phyloP scores from a whole-genome alignment of 2,797 vertebrate species.

The Neosalanx taihuensis region DNA sequence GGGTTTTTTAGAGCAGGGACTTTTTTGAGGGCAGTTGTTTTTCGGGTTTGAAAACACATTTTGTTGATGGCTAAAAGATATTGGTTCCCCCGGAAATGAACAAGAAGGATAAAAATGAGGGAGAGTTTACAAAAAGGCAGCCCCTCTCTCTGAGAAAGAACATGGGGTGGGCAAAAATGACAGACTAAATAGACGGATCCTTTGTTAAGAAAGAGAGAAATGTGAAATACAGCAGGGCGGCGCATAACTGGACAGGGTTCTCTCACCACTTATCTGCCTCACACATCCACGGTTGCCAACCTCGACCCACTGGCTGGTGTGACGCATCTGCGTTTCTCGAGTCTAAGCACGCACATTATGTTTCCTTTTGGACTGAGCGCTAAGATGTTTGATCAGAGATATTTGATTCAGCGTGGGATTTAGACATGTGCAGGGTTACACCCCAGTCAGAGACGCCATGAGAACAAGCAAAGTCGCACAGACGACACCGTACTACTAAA shows the following conservation, averaged over 20 bases:
- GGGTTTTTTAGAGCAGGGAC: not conserved
- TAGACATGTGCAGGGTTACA: too few species aligned
- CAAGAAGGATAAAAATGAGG: conserved; percentile 20
- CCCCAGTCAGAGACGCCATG: too few species aligned
- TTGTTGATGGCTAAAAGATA: conserved; percentile 34
- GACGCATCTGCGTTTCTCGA: too few species aligned
- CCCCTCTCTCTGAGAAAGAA: conserved; percentile 13
- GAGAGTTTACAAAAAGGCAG: conserved; percentile 29
- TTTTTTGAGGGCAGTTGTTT: conserved; percentile 15
- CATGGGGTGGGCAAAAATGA: conserved; percentile 13
- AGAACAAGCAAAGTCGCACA: too few species aligned
- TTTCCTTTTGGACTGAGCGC: too few species aligned
- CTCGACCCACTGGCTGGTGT: not conserved
- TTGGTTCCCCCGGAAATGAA: conserved; percentile 39
- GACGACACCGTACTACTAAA: too few species aligned
- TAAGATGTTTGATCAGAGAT: too few species aligned
- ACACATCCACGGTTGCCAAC: not conserved
- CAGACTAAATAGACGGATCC: conserved; percentile 38
- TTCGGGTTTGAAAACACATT: conserved; percentile 13
- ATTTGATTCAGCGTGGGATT: too few species aligned
- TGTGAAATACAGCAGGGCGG: conserved; percentile 34
- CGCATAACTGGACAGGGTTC: conserved; percentile 14
- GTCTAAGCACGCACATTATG: too few species aligned
- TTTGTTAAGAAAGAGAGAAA: conserved; percentile 34
- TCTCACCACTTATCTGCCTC: conserved; percentile 16